These are phyloP conservation scores for Eilema sororculum DNA, from an alignment of 2,888 invertebrate genomes.

Conservation along the genomic window DNA sequence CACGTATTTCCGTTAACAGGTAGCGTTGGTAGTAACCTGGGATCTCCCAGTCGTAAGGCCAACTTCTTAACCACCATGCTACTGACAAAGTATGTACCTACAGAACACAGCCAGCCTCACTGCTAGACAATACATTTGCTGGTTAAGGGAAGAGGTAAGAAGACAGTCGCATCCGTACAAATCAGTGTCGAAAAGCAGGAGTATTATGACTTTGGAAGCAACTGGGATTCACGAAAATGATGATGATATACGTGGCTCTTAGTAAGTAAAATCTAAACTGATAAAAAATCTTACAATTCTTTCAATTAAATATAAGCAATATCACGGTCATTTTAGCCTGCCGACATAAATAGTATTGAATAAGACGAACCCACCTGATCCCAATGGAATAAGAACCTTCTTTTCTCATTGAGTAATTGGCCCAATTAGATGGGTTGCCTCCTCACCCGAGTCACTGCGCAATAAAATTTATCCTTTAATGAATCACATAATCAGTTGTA, in stretches of 20 bases:
- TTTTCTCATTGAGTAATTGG: conserved; percentile 72
- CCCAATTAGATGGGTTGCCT: conserved; percentile 77
- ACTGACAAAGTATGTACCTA: too few relatives aligned
- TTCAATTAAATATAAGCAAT: conserved; percentile 10
- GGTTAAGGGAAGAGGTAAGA: too few relatives aligned
- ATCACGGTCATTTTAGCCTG: conserved; percentile 9
- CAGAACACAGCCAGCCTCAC: too few relatives aligned
- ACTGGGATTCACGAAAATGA: too few relatives aligned
- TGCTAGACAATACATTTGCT: too few relatives aligned
- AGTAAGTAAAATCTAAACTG: neutral
- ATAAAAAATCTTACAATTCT: conserved; percentile 7
- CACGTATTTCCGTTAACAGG: too few relatives aligned
- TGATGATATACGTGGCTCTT: neutral
- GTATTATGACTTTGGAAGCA: conserved; percentile 2
- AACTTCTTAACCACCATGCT: too few relatives aligned
- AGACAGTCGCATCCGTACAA: too few relatives aligned
- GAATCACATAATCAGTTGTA: conserved; percentile 38
- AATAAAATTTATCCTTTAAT: conserved; percentile 68
- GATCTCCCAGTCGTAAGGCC: too few relatives aligned
- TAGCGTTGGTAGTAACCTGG: too few relatives aligned
- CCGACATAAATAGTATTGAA: conserved; percentile 23
- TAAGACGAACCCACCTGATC: conserved; percentile 38
- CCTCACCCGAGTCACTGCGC: conserved; percentile 69
- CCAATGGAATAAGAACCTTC: conserved; percentile 44
- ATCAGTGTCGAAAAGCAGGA: neutral